Evolutionary conservation across 2,888 invertebrate species (phyloP).

Genomic region (Philonicus albiceps): DNA sequence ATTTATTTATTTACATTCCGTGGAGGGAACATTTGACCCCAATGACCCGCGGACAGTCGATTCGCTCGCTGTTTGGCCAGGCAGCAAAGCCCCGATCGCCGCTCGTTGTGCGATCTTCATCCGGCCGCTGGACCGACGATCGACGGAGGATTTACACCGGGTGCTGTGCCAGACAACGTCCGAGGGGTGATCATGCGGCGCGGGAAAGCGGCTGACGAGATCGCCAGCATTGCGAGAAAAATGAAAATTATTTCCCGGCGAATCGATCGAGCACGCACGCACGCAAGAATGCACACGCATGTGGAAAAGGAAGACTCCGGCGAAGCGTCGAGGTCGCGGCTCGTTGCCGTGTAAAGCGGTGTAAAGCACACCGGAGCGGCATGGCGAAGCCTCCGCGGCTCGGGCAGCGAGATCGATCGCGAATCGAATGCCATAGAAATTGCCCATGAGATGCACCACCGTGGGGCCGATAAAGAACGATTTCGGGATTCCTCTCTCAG

Average conservation of each 20-base stretch:
- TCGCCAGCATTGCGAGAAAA: conserved; percentile 2
- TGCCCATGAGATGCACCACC: background rate
- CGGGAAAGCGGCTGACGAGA: background rate
- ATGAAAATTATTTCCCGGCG: conserved; percentile 35
- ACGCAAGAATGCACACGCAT: conserved; percentile 41
- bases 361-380: background rate
- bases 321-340: background rate
- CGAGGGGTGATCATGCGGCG: background rate
- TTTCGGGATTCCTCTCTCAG: conserved; percentile 9
- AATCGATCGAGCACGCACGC: conserved; percentile 42
- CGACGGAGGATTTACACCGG: background rate
- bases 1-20: conserved; percentile 30
- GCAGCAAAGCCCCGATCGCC: background rate
- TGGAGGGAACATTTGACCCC: conserved; percentile 16
- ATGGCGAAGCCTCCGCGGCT: background rate
- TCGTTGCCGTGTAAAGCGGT: background rate
- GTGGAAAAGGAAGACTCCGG: background rate
- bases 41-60: background rate
- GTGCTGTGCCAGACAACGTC: background rate
- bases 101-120: conserved; percentile 12
- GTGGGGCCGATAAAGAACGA: background rate
- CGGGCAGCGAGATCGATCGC: conserved; percentile 4
- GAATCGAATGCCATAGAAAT: conserved; percentile 21
- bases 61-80: background rate
- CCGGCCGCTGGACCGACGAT: background rate